Conservation (phyloP, 2,888 invertebrate species). For the Xestia xanthographa region DNA sequence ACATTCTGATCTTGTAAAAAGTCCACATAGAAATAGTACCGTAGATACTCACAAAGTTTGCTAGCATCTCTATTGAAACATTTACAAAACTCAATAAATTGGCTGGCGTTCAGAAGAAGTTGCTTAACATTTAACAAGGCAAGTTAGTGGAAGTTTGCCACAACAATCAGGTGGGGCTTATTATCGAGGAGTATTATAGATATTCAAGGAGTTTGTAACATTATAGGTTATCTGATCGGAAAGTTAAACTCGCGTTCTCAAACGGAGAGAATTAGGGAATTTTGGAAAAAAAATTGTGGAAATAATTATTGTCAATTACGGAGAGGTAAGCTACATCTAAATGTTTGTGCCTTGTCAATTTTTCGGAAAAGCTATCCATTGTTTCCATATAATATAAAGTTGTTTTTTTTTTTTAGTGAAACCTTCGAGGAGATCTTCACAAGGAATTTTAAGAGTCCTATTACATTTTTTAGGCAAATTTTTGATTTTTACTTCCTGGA, state of each 20-base stretch:
- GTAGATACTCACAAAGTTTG: slow-evolving; percentile 43
- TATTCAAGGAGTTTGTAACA: slow-evolving; percentile 24
- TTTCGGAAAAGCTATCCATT: background rate
- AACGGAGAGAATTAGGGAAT: background rate
- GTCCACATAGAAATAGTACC: background rate
- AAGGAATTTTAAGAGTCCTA: too few relatives aligned
- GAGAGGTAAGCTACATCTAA: background rate
- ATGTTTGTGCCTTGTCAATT: too few relatives aligned
- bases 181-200: slow-evolving; percentile 34
- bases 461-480: too few relatives aligned
- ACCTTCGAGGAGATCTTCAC: background rate
- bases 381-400: too few relatives aligned
- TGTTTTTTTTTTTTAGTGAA: background rate
- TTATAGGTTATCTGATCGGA: background rate
- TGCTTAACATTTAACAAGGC: slow-evolving; percentile 65
- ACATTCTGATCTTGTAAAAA: background rate
- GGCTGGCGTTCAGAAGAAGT: slow-evolving; percentile 52
- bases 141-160: slow-evolving; percentile 58
- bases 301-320: background rate
- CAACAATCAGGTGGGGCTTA: slow-evolving; percentile 57
- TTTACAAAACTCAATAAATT: slow-evolving; percentile 64
- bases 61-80: slow-evolving; percentile 52
- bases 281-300: background rate
- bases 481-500: too few relatives aligned
- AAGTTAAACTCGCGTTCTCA: background rate